Conservation (phyloP, 2,888 invertebrate genomes). For the Eupsilia transversa region DNA sequence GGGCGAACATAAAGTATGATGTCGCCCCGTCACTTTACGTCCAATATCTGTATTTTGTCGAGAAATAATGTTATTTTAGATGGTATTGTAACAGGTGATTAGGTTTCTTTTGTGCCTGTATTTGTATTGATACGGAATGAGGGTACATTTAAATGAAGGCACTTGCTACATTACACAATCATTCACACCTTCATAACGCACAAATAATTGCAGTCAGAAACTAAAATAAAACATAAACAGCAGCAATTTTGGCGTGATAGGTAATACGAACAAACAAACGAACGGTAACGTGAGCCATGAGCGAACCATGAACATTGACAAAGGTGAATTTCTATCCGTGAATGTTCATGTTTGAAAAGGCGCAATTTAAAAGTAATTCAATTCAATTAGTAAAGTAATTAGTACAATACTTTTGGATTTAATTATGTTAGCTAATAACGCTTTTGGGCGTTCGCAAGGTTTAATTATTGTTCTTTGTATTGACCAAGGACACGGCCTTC, state of each 20-base stretch:
- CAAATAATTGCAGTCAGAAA: not conserved
- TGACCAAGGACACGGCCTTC: too few species aligned
- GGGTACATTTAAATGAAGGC: not conserved
- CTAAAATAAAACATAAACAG: not conserved
- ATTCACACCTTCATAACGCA: not conserved
- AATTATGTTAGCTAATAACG: too few species aligned
- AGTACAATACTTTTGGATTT: too few species aligned
- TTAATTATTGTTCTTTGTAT: too few species aligned
- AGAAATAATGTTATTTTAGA: slow-evolving; percentile 27
- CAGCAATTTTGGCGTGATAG: not conserved
- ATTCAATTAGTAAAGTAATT: too few species aligned
- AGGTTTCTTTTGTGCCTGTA: not conserved
- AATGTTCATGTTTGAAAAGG: too few species aligned
- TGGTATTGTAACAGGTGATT: slow-evolving; percentile 6
- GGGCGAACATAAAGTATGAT: slow-evolving; percentile 56
- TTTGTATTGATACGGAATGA: not conserved
- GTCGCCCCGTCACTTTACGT: slow-evolving; percentile 37
- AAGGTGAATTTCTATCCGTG: not conserved
- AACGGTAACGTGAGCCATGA: too few species aligned
- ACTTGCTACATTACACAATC: not conserved
- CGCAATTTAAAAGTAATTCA: too few species aligned
- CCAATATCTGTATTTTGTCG: slow-evolving; percentile 48
- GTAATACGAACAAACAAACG: too few species aligned
- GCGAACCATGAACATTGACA: not conserved
- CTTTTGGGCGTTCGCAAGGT: too few species aligned